Evolutionary conservation across 64 coral and sea anemone species (phyloP), one percentile per base, ranked within the genome.

Genomic region (Anthopleura sola): DNA sequence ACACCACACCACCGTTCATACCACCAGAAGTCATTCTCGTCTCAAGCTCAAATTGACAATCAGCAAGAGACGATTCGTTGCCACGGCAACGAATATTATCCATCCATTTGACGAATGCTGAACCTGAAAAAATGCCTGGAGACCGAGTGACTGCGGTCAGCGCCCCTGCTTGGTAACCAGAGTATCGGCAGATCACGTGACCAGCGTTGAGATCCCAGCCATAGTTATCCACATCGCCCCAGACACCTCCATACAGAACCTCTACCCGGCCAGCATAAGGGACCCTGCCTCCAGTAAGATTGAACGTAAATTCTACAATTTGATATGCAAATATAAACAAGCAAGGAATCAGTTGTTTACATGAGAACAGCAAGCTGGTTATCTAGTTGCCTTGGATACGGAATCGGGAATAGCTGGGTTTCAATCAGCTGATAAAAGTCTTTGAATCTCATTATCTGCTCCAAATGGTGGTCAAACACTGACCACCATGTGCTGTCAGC

Each of bases 191-290:
- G 3, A 81, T 21, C 31, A 91, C 89, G 56, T 47, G 84, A 49
- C 37, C 58, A 69, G 85, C 68, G 31, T 62, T 26, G 36, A 8
- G 18, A 91, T 91, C 75, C 89, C 89, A 91, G 14, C 75, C 24
- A 81, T 60, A 86, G 57, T n/a, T 31, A 40, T 78, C 84, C 49
- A 91, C 28, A 54, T 91, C 84, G 51, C 89, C 89, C 89, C 89
- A 91, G 89, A 91, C 19, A 32, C 84, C 89, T 74, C 84, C 89
- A 36, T 86, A 68, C 13, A 84, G 37, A 24, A 91, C 84, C n/a
- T 91, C 75, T 44, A 91, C 89, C 2, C 89, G 85, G 37, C 89
- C 89, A 36, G 89, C 89, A 33, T 91, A 86, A 15, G 55, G 84
- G 23, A 91, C 84, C 78, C 51, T 2, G 36, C 74, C 39, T 20